Conservation (phyloP, 2,113 vertebrate species). For the Gallinago undulata region DNA sequence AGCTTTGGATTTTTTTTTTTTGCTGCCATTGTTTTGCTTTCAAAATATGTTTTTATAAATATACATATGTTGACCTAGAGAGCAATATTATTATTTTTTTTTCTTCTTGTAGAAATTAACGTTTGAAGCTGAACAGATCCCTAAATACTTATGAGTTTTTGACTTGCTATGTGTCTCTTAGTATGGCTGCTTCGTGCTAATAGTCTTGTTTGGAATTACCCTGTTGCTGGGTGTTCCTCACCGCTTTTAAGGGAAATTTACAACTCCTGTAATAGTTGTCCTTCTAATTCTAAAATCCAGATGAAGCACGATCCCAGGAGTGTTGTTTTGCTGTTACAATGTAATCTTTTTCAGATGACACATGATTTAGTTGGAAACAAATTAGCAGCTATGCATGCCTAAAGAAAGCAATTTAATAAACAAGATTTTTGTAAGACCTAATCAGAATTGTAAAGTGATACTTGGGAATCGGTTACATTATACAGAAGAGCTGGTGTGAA, state of each 20-base stretch:
- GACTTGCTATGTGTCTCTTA: neutral
- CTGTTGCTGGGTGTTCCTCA: neutral
- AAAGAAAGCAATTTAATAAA: slow-evolving; percentile 79
- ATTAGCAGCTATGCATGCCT: slow-evolving; percentile 72
- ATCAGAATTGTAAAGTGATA: slow-evolving; percentile 73
- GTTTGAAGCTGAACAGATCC: neutral
- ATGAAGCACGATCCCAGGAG: slow-evolving; percentile 61
- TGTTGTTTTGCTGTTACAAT: slow-evolving; percentile 30
- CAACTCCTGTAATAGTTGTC: slow-evolving; percentile 16
- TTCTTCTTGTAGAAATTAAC: neutral
- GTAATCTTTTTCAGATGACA: slow-evolving; percentile 70
- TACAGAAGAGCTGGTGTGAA: slow-evolving; percentile 26
- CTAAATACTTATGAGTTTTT: neutral
- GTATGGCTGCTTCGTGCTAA: neutral
- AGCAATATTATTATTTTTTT: neutral
- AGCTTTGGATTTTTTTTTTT: neutral
- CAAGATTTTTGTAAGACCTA: slow-evolving; percentile 70
- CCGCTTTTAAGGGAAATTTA: slow-evolving; percentile 35
- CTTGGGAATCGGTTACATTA: slow-evolving; percentile 59
- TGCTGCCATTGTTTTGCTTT: neutral
- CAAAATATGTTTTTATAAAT: neutral
- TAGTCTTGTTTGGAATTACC: neutral
- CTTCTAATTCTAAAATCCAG: slow-evolving; percentile 66
- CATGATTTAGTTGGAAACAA: slow-evolving; percentile 75
- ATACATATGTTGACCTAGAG: neutral